These are phyloP conservation scores for Hofmannophila pseudospretella DNA, from an alignment of 2,888 invertebrate genomes.

Conservation along the genomic window DNA sequence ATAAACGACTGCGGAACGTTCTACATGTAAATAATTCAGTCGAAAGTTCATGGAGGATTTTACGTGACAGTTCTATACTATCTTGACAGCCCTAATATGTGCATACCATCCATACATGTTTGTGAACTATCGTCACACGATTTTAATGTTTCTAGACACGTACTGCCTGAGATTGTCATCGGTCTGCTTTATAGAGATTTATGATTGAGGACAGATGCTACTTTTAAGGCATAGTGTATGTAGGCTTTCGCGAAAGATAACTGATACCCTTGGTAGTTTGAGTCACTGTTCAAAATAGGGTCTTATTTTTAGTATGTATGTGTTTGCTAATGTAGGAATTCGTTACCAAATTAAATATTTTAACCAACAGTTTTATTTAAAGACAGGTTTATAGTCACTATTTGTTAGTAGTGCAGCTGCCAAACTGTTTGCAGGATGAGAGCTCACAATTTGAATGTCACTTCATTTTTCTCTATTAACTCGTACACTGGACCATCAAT, in stretches of 20 bases:
- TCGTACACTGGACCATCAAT: too few species aligned
- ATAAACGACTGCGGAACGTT: too few species aligned
- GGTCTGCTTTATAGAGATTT: slow-evolving; percentile 20
- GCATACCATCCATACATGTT: slow-evolving; percentile 21
- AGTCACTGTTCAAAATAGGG: slow-evolving; percentile 18
- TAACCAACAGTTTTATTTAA: slow-evolving; percentile 1
- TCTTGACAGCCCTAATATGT: slow-evolving; percentile 13
- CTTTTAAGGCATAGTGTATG: slow-evolving; percentile 16
- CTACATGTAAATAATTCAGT: too few species aligned
- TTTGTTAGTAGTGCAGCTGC: too few species aligned
- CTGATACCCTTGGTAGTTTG: slow-evolving; percentile 34
- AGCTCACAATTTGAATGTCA: too few species aligned
- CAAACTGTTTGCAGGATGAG: too few species aligned
- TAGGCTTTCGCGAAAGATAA: slow-evolving; percentile 24
- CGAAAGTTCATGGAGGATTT: too few species aligned
- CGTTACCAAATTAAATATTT: too few species aligned
- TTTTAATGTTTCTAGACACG: slow-evolving; percentile 44
- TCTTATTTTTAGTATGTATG: slow-evolving; percentile 29
- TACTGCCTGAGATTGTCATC: slow-evolving; percentile 44
- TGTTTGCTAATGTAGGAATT: slow-evolving; percentile 32
- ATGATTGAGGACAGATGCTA: slow-evolving; percentile 16
- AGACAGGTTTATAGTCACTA: neutral
- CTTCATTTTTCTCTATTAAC: too few species aligned
- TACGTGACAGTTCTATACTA: too few species aligned
- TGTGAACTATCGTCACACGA: slow-evolving; percentile 2